A percentile compares a stretch with the other conserved stretches of the same genome.
Evolutionary conservation across 2,797 vertebrate species (phyloP).

Genomic region (Gadopsis marmoratus): DNA sequence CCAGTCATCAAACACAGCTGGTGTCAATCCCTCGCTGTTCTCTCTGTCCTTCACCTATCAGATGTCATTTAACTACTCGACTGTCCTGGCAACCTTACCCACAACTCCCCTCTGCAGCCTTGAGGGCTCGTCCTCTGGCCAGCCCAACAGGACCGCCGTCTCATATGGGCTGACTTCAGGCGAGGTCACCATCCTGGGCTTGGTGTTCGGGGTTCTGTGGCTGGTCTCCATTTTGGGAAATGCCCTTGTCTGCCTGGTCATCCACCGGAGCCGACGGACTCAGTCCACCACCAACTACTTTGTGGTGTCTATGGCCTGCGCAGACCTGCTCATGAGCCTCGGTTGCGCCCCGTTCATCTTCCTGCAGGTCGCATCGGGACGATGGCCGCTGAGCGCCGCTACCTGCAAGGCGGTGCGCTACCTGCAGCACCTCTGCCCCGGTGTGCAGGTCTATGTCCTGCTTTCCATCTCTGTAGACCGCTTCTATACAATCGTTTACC

Average conservation of each 20-base stretch:
- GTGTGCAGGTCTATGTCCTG: slow-evolving; percentile 92
- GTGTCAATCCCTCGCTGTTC: slow-evolving; percentile 70
- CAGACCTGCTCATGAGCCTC: slow-evolving; percentile 90
- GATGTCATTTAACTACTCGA: slow-evolving; percentile 81
- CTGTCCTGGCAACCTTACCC: slow-evolving; percentile 57
- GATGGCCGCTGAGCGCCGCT: slow-evolving; percentile 86
- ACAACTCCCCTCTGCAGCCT: slow-evolving; percentile 56
- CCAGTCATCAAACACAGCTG: slow-evolving; percentile 71
- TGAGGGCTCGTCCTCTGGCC: slow-evolving; percentile 39
- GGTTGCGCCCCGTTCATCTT: slow-evolving; percentile 89
- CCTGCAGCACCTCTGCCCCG: slow-evolving; percentile 91
- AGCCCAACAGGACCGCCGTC: slow-evolving; percentile 74
- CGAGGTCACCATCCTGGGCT: slow-evolving; percentile 85
- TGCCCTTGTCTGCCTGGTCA: slow-evolving; percentile 92
- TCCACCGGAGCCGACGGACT: slow-evolving; percentile 94
- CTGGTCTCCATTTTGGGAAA: slow-evolving; percentile 92
- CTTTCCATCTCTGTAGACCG: slow-evolving; percentile 93
- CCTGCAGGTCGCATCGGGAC: slow-evolving; percentile 87
- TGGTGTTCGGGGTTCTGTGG: slow-evolving; percentile 89
- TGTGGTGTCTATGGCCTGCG: slow-evolving; percentile 94
- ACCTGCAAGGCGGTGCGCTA: slow-evolving; percentile 90
- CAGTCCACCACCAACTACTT: slow-evolving; percentile 98
- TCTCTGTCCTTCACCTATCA: slow-evolving; percentile 74
- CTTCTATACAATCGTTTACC: slow-evolving; percentile 94
- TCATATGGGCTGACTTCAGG: slow-evolving; percentile 76